Evolutionary conservation across 2,113 vertebrate genomes (phyloP), one percentile per base, ranked within the genome.

Genomic region (Apteryx owenii): DNA sequence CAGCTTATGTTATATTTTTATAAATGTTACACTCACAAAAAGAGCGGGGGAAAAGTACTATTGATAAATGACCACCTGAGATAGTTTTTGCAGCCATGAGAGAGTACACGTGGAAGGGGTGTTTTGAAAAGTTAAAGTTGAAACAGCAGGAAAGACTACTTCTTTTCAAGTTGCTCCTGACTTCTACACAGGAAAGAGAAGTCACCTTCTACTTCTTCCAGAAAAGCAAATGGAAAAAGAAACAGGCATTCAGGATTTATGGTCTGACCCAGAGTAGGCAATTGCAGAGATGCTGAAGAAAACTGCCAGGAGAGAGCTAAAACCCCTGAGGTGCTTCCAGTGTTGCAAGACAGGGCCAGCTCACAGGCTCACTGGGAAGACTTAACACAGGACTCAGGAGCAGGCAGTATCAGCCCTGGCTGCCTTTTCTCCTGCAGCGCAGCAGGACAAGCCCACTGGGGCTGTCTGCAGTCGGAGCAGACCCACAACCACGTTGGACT

Each of bases 31-130:
- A 15, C 33, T 42, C 12, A 76, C 23, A 71, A 53, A 81, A 82
- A 73, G 22, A 46, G 22, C 22, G 46, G 6, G 31, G 26, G 11
- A 53, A 75, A 73, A 16, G 3, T 84, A 26, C 8, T 58, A 6
- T 7, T 70, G 68, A 14, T 53, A 88, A 26, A 13, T 17, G 61
- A 3, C 16, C 28, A 81, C n/a, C 64, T 80, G 62, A 82, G 22
- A 13, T 22, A 82, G 51, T 15, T 83, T 73, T 73, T 85, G 26
- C 28, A 77, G 58, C 42, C 6, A 29, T 1, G 4, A 42, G 11
- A 0, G 0, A 71, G 9, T 7, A 40, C 0, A 1, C 4, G 12
- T 54, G 13, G n/a, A 33, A 38, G 36, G 22, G 10, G 18, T 68
- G 38, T 50, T 85, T n/a, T 68, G 69, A 81, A 20, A 21, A 91